Percentiles rank a stretch among this genome's conserved stretches.
phyloP scores from a whole-genome alignment of 2,888 invertebrate species.

The Exephanes ischioxanthus region DNA sequence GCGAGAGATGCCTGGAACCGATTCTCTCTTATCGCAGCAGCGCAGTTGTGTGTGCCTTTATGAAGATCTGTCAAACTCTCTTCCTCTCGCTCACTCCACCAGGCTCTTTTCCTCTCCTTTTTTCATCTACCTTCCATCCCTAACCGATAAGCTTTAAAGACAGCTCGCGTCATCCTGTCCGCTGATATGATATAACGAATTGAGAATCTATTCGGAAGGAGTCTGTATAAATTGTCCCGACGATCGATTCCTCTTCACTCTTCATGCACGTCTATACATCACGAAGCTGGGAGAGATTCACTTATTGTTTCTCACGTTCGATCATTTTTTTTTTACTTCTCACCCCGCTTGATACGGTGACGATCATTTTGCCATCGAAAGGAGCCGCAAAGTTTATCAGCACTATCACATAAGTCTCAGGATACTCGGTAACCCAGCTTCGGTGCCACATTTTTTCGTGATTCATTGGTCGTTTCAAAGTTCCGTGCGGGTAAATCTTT shows the following conservation, averaged over 20 bases:
- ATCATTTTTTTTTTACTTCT: constrained; percentile 40
- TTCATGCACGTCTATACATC: not conserved
- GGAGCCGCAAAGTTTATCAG: constrained; percentile 4
- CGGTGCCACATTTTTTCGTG: constrained; percentile 45
- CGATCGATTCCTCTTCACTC: constrained; percentile 30
- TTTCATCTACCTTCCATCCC: constrained; percentile 27
- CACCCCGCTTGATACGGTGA: constrained; percentile 17
- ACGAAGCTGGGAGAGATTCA: constrained; percentile 2
- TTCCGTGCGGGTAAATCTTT: constrained; percentile 8
- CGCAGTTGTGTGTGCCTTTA: constrained; percentile 85
- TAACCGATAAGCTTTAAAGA: constrained; percentile 53
- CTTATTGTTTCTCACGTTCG: constrained; percentile 48
- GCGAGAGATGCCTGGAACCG: constrained; percentile 82
- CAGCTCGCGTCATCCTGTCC: constrained; percentile 43
- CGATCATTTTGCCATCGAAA: not conserved
- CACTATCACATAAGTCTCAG: not conserved
- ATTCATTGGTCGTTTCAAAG: constrained; percentile 45
- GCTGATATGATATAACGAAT: constrained; percentile 58
- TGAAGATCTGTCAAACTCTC: constrained; percentile 84
- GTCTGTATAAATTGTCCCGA: constrained; percentile 16
- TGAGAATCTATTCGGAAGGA: constrained; percentile 41
- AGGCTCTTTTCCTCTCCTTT: constrained; percentile 32
- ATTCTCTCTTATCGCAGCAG: constrained; percentile 84
- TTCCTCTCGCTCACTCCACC: constrained; percentile 27
- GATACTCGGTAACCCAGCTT: constrained; percentile 54